Evolutionary conservation across 1,140 invertebrate genomes (phyloP), one percentile per base, ranked within the genome.

Genomic region (Rhagoletis pomonella): DNA sequence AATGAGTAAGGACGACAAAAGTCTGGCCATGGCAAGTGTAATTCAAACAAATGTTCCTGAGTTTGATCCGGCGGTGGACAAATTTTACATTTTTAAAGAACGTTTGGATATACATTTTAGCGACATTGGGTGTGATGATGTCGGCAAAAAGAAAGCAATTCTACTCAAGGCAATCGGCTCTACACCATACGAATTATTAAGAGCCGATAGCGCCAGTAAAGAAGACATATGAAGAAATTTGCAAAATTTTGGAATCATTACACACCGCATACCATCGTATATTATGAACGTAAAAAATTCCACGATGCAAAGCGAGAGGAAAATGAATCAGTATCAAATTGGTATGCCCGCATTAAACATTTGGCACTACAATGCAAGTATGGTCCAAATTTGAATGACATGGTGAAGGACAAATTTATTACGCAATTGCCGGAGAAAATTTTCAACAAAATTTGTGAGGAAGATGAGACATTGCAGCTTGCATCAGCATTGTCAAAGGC

Each of bases 231-330:
- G 39, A 67, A 67, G n/a, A 67, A 42, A 19, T 67, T 19, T 67
- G 65, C 6, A 42, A 67, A 67, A 59, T 59, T 59, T 59, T 59
- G 58, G 12, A 59, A 85, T 59, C n/a, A 39, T 29, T 29, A 29
- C 29, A 29, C 29, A 29, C 29, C 29, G 29, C 29, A 29, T 29
- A 29, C 29, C 29, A 85, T 60, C 42, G 58, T 85, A 9, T 58
- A 55, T 85, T 29, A 17, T 17, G 50, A 85, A 64, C 67, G 64
- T 58, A 87, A 87, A 50, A 67, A 65, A n/a, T 86, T 86, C 62
- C 60, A 65, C 69, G 47, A 29, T 67, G 60, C 64, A 12, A 64
- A 44, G 50, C 44, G 55, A 67, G 50, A 17, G 17, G 64, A 69
- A 59, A 69, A 67, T 39, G 64, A 87, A 73, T 67, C 59, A n/a